Evolutionary conservation across 2,888 invertebrate species (phyloP), one percentile per base, ranked within the genome.

Genomic region (Drosophila neotestacea): DNA sequence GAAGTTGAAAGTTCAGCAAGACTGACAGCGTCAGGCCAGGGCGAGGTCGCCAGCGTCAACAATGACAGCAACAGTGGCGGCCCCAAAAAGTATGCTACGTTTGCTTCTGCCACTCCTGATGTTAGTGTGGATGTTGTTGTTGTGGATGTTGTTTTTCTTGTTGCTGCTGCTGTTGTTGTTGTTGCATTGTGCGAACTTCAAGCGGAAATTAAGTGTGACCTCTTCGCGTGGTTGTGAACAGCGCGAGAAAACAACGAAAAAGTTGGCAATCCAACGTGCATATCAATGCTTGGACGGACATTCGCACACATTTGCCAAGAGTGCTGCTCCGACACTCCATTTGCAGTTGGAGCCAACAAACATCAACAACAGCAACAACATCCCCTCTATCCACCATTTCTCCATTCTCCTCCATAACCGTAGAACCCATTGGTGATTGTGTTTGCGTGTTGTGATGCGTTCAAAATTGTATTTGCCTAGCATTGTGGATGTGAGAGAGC

Each of bases 381-480:
- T 13, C 2, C 32, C 46, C 46, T 28, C 34, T 3, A 28, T 4
- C 10, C 9, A 4, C 41, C 16, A 6, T n/a, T 48, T 13, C 28
- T 50, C n/a, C 48, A 16, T 22, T 22, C 22, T 51, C 27, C 34
- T 36, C 36, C 16, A 22, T 28, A 39, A 30, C 28, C 41, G 10
- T 13, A 13, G 56, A 9, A 10, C 38, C 54, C 69, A 61, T 70
- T 64, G 73, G 82, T 87, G 89, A 87, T 87, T 85, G 85, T 87
- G 88, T 85, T 89, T 89, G 88, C 89, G 87, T 89, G 89, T 89
- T 85, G 89, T 81, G 89, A 86, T 85, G 89, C 84, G 84, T 83
- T 86, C 84, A 84, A 84, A 84, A 84, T 84, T 84, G 84, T 84
- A 84, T 84, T 84, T 84, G 89, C 85, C 77, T 88, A 85, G 83